These are phyloP conservation scores for Eristalis pertinax DNA, from an alignment of 2,888 invertebrate genomes.

Conservation along the genomic window DNA sequence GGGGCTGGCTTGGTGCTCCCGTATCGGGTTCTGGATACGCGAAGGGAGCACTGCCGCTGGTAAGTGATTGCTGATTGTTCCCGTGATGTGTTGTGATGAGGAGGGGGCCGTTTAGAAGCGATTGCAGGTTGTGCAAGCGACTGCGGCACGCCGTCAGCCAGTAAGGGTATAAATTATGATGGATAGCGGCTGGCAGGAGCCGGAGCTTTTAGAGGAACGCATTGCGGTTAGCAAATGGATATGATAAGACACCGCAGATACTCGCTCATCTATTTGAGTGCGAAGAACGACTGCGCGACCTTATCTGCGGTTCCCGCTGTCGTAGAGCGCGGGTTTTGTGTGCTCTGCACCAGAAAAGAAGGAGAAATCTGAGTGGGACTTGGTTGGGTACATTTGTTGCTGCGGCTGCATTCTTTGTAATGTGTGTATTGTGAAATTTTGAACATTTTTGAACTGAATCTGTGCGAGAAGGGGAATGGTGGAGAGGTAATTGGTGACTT, in stretches of 20 bases:
- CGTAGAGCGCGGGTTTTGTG: neutral
- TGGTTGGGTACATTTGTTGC: neutral
- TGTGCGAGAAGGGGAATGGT: too few relatives aligned
- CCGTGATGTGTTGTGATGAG: conserved; percentile 40
- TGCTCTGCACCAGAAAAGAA: neutral
- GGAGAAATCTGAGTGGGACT: neutral
- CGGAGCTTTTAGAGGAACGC: conserved; percentile 1
- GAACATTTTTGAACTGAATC: too few relatives aligned
- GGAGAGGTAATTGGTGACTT: too few relatives aligned
- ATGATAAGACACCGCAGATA: conserved; percentile 57
- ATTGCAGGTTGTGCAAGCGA: conserved; percentile 25
- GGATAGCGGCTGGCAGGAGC: conserved; percentile 30
- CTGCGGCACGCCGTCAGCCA: conserved; percentile 5
- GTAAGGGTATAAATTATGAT: conserved; percentile 23
- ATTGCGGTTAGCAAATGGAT: conserved; percentile 57
- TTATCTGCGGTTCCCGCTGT: conserved; percentile 21
- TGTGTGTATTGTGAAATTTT: too few relatives aligned
- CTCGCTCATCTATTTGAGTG: conserved; percentile 33
- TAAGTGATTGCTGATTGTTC: conserved; percentile 65
- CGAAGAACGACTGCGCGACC: neutral
- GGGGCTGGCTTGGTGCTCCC: conserved; percentile 2
- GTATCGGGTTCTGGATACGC: conserved; percentile 36
- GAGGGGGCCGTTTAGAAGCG: conserved; percentile 37
- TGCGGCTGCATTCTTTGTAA: too few relatives aligned
- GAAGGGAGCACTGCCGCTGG: conserved; percentile 12